phyloP scores from a whole-genome alignment of 2,797 vertebrate species.

The Girardinus metallicus region DNA sequence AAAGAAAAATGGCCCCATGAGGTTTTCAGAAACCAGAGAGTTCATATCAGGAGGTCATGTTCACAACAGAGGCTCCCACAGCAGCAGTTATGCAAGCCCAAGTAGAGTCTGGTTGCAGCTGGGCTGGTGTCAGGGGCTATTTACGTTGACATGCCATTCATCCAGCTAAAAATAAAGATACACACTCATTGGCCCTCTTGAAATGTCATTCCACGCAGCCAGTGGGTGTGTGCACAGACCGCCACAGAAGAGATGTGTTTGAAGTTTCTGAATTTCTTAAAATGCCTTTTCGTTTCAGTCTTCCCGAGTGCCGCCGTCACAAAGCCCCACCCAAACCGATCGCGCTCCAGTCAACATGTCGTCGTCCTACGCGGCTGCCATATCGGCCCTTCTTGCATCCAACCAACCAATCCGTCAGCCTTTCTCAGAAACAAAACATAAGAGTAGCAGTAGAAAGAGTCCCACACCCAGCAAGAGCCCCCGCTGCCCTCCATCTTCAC shows the following conservation, averaged over 20 bases:
- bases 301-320: slow-evolving; percentile 16
- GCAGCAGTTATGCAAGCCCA: slow-evolving; percentile 20
- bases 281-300: slow-evolving; percentile 25
- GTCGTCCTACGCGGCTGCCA: slow-evolving; percentile 74
- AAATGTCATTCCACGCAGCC: slow-evolving; percentile 64
- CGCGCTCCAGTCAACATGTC: slow-evolving; percentile 60
- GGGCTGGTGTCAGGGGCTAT: slow-evolving; percentile 65
- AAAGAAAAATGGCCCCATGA: neutral
- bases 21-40: neutral
- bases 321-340: slow-evolving; percentile 8
- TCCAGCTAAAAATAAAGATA: slow-evolving; percentile 70
- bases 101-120: slow-evolving; percentile 56
- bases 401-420: slow-evolving; percentile 17
- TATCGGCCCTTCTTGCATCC: slow-evolving; percentile 61
- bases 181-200: slow-evolving; percentile 41
- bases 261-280: neutral
- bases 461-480: slow-evolving; percentile 16
- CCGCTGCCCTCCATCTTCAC: slow-evolving; percentile 10
- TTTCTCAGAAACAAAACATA: neutral
- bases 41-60: slow-evolving; percentile 18
- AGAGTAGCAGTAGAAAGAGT: neutral
- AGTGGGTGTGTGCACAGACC: slow-evolving; percentile 14
- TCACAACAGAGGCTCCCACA: slow-evolving; percentile 33
- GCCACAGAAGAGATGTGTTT: slow-evolving; percentile 1
- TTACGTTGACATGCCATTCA: slow-evolving; percentile 74